A percentile compares a stretch with the other conserved stretches of the same genome.
These are phyloP conservation scores for Lepidostoma basale DNA, from an alignment of 1,140 invertebrate species.

Conservation along the genomic window DNA sequence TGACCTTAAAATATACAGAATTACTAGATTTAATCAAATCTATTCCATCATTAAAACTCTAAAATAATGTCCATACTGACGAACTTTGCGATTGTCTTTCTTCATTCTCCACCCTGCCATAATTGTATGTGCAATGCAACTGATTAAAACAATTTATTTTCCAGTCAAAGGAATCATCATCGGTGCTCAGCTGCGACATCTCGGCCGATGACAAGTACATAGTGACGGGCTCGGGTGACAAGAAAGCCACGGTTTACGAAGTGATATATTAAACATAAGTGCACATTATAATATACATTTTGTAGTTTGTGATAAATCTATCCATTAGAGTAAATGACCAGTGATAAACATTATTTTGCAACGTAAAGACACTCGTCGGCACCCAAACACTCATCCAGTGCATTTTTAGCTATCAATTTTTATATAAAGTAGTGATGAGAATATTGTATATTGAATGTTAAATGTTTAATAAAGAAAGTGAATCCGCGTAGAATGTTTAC, in stretches of 20 bases:
- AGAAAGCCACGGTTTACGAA: constrained; percentile 98
- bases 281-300: constrained; percentile 5
- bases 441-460: constrained; percentile 5
- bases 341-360: constrained; percentile 1
- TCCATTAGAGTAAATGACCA: not conserved
- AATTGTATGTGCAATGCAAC: too few relatives aligned
- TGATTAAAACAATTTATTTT: constrained; percentile 55
- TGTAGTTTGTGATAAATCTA: constrained; percentile 1
- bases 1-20: too few relatives aligned
- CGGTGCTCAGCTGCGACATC: constrained; percentile 98
- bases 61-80: too few relatives aligned
- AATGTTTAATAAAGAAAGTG: constrained; percentile 14
- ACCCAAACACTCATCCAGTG: not conserved
- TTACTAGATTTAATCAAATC: too few relatives aligned
- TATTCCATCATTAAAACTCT: too few relatives aligned
- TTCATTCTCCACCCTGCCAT: too few relatives aligned
- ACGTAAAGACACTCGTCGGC: not conserved
- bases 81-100: too few relatives aligned
- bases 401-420: not conserved
- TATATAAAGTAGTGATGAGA: not conserved
- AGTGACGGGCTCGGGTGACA: constrained; percentile 98
- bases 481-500: constrained; percentile 1
- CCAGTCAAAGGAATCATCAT: constrained; percentile 97
- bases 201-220: constrained; percentile 98
- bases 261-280: constrained; percentile 78